A percentile compares a stretch with the other conserved stretches of the same genome.
These are phyloP conservation scores for Channa maculata DNA, from an alignment of 2,113 vertebrate genomes.

Conservation along the genomic window DNA sequence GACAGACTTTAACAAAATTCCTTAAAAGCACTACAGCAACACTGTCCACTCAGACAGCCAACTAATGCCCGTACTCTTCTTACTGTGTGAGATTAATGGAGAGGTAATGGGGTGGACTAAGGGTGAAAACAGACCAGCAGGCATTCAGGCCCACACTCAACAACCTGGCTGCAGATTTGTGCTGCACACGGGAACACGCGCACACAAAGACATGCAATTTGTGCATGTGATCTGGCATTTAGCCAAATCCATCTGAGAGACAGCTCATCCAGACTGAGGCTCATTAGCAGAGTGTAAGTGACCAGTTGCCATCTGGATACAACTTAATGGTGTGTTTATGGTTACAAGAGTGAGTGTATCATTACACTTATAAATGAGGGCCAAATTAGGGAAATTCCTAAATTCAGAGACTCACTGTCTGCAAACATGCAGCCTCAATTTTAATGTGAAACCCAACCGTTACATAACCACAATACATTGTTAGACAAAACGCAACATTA, in stretches of 20 bases:
- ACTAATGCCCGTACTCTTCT: constrained; percentile 55
- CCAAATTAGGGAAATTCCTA: background rate
- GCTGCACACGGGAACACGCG: background rate
- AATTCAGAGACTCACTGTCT: background rate
- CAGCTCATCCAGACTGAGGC: constrained; percentile 28
- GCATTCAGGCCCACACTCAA: constrained; percentile 21
- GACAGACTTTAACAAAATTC: constrained; percentile 16
- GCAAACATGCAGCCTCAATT: background rate
- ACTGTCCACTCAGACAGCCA: background rate
- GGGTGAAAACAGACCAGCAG: constrained; percentile 50
- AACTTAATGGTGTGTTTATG: constrained; percentile 6
- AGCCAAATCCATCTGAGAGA: constrained; percentile 30
- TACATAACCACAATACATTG: background rate
- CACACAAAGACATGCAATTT: constrained; percentile 21
- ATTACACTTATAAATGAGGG: background rate
- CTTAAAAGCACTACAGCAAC: background rate
- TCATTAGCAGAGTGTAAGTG: constrained; percentile 53
- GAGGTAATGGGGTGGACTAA: constrained; percentile 51
- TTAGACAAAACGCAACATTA: background rate
- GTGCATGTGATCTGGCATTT: constrained; percentile 44
- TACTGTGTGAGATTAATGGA: constrained; percentile 44
- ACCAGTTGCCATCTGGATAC: constrained; percentile 42
- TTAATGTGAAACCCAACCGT: background rate
- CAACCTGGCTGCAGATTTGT: background rate
- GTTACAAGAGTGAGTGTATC: background rate